phyloP scores from a whole-genome alignment of 1,140 invertebrate genomes.

The Atta cephalotes region DNA sequence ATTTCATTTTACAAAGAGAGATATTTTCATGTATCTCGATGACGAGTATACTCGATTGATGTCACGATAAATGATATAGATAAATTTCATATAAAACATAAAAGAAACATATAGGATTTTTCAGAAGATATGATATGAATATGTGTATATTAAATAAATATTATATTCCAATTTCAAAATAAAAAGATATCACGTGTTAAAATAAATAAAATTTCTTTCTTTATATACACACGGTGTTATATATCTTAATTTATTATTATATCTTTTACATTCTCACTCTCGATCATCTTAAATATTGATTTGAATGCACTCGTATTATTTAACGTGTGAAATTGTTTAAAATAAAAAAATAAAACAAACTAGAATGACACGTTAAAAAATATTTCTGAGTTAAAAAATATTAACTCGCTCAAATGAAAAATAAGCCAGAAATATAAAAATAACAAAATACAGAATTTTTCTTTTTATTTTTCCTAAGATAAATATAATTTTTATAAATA shows the following conservation, averaged over 20 bases:
- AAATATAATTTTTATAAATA: conserved; percentile 30
- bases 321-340: background rate
- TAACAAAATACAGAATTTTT: conserved; percentile 10
- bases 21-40: conserved; percentile 39
- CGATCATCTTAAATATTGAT: conserved; percentile 2
- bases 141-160: background rate
- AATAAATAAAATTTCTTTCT: conserved; percentile 13
- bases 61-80: conserved; percentile 13
- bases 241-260: background rate
- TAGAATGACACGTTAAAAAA: too few relatives aligned
- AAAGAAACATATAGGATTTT: conserved; percentile 4
- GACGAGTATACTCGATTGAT: conserved; percentile 37
- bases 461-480: background rate
- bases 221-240: background rate
- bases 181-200: background rate
- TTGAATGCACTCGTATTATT: background rate
- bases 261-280: background rate
- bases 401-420: background rate
- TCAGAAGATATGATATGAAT: background rate
- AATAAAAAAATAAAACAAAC: background rate
- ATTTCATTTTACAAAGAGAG: conserved; percentile 59
- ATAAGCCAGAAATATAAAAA: background rate
- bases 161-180: background rate
- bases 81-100: conserved; percentile 13
- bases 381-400: background rate